Base-by-base conservation (phyloP, 2,797 vertebrate genomes). In the Acrossocheilus wenchowensis region DNA sequence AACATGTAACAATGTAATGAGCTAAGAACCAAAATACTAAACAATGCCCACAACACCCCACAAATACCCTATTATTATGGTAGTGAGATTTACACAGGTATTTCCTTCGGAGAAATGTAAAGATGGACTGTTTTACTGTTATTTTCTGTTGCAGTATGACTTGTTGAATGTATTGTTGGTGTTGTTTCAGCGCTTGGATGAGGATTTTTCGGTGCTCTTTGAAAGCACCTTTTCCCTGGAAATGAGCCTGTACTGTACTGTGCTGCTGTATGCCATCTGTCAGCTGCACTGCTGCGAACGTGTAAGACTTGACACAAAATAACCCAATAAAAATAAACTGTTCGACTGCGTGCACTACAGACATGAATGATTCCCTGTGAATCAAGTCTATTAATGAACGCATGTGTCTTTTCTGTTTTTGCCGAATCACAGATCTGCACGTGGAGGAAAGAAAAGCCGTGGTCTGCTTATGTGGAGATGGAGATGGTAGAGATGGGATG, bases 191-290 rank as follows among this genome's bases (percentile, higher is more conserved):
- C 3, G 23, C 9, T 41, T 57, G 5, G 60, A 86, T 48, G 21
- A 72, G 21, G 34, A 23, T n/a, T 60, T 62, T 3, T 21, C 34
- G 15, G 7, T 4, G 41, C 78, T 84, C n/a, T 78, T 86, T 30
- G 23, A 62, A 41, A n/a, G 1, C 15, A 43, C 78, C 21, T 21
- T 88, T 36, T 81, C 62, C 21, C 23, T 89, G 3, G 60, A 87
- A 66, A 62, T 69, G 0, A 2, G 39, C 0, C 12, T 89, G 5
- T 81, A 81, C 41, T 57, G 69, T 54, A 4, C 69, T 4, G 71
- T 52, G 15, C 10, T 89, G 23, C 19, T 79, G 41, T 85, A 85
- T 73, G 88, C 82, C 14, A 0, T 84, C n/a, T 45, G 66, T 41
- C 85, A 85, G 43, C 66, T 87, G 73, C 34, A 14, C 0, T 36